Conservation (phyloP, 2,797 vertebrate species). For the Eremophila alpestris region DNA sequence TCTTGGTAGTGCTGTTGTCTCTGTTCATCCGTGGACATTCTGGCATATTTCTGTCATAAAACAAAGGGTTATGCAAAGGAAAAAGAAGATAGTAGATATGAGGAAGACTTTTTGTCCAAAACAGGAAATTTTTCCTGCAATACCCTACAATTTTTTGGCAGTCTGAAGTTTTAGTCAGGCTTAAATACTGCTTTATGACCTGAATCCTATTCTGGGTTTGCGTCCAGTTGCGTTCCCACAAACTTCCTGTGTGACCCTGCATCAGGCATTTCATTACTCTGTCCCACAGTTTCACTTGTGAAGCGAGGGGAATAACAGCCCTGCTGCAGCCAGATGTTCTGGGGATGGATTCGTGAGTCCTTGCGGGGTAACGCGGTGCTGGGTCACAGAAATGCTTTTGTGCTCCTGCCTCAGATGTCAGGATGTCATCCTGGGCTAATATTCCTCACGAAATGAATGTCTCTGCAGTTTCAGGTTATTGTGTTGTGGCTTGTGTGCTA, state of each 20-base stretch:
- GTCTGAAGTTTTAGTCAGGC: neutral
- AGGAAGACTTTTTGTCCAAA: neutral
- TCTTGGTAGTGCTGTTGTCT: neutral
- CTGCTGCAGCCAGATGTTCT: constrained; percentile 29
- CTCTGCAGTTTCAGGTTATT: constrained; percentile 36
- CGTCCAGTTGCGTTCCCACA: constrained; percentile 19
- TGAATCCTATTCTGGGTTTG: neutral
- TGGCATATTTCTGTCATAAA: neutral
- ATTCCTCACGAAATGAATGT: neutral
- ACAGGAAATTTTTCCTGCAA: neutral
- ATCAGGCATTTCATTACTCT: neutral
- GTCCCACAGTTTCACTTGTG: neutral
- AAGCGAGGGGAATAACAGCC: neutral
- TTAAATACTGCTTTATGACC: neutral
- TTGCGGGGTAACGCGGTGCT: neutral
- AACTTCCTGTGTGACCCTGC: constrained; percentile 26
- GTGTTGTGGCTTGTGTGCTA: constrained; percentile 37
- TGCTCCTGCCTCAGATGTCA: neutral
- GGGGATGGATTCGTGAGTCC: constrained; percentile 3
- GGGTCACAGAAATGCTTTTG: neutral
- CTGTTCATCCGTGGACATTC: neutral
- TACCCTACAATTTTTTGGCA: neutral
- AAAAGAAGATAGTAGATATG: neutral
- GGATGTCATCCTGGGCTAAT: neutral
- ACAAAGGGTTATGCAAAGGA: neutral